Conservation (phyloP, 2,113 vertebrate genomes). For the Aspiorhynchus laticeps region DNA sequence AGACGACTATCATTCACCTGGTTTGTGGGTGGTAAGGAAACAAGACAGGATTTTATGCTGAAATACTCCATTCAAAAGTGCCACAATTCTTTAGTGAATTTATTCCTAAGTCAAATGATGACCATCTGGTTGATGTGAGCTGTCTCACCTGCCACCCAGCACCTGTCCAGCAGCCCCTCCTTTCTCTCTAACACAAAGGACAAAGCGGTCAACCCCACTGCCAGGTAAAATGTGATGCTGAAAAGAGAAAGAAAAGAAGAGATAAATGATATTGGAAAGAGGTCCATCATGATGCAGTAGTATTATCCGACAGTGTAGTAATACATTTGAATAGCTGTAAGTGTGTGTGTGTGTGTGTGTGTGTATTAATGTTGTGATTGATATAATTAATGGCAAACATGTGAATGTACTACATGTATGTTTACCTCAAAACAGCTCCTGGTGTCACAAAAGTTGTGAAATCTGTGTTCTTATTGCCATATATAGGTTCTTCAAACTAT, state of each 20-base stretch:
- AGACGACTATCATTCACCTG: background rate
- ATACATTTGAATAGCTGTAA: background rate
- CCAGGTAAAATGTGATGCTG: slow-evolving; percentile 82
- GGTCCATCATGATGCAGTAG: background rate
- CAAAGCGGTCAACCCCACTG: slow-evolving; percentile 78
- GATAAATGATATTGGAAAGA: background rate
- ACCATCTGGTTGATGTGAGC: background rate
- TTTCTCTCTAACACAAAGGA: slow-evolving; percentile 81
- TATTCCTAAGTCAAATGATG: background rate
- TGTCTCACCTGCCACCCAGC: slow-evolving; percentile 78
- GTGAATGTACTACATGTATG: background rate
- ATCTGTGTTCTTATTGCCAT: slow-evolving; percentile 73
- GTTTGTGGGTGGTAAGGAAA: background rate
- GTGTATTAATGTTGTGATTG: no score
- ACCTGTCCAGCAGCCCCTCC: slow-evolving; percentile 78
- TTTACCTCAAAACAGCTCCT: slow-evolving; percentile 78
- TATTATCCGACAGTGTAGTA: background rate
- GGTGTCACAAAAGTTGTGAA: slow-evolving; percentile 80
- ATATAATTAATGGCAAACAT: no score
- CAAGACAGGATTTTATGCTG: background rate
- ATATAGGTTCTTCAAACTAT: slow-evolving; percentile 79
- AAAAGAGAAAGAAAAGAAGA: background rate
- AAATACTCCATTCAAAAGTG: background rate
- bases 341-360: background rate
- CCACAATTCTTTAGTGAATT: background rate